Conservation (phyloP, 2,888 invertebrate genomes). For the Apotomis turbidana region DNA sequence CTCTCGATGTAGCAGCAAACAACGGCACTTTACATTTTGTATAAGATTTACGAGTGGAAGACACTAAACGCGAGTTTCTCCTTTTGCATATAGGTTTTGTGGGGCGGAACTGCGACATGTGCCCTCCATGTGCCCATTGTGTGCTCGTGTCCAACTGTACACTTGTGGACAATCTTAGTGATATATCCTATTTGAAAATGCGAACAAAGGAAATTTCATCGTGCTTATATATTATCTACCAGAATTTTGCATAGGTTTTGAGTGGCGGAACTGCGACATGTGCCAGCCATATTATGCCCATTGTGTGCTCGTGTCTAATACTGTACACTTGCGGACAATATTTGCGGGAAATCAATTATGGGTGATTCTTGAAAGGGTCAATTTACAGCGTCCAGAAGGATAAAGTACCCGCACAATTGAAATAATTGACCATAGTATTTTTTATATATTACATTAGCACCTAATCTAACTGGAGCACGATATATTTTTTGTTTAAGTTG, state of each 20-base stretch:
- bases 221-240: no score
- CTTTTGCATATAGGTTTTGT: slow-evolving; percentile 49
- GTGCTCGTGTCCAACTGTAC: slow-evolving; percentile 43
- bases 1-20: slow-evolving; percentile 27
- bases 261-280: slow-evolving; percentile 49
- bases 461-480: no score
- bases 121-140: slow-evolving; percentile 50
- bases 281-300: slow-evolving; percentile 46
- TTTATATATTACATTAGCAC: no score
- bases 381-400: no score
- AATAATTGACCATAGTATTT: no score
- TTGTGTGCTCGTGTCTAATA: slow-evolving; percentile 49
- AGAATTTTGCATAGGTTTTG: slow-evolving; percentile 47
- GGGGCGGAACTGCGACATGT: slow-evolving; percentile 49
- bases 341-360: background rate
- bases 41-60: slow-evolving; percentile 35
- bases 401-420: no score
- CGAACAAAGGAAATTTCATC: no score
- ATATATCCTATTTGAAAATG: background rate
- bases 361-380: no score
- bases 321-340: slow-evolving; percentile 30
- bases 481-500: no score
- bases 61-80: slow-evolving; percentile 41
- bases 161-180: slow-evolving; percentile 17
- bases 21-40: slow-evolving; percentile 34